Percentiles rank a stretch among this genome's conserved stretches.
phyloP scores from a whole-genome alignment of 2,797 vertebrate genomes.

The Tolypeutes matacus region DNA sequence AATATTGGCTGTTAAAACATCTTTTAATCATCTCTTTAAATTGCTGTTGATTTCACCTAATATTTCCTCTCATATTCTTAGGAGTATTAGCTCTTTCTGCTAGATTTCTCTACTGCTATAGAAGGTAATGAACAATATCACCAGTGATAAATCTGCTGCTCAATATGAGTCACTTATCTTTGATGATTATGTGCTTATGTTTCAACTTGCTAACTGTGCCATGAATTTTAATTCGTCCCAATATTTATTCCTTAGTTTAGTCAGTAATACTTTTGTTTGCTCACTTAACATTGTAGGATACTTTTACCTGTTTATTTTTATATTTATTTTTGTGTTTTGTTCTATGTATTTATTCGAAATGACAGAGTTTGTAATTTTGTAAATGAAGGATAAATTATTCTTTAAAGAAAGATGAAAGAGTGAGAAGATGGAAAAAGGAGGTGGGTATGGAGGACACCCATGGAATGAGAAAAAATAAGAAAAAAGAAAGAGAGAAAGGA shows the following conservation, averaged over 20 bases:
- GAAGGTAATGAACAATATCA: neutral
- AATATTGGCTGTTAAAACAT: neutral
- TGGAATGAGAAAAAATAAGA: neutral
- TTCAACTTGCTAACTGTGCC: neutral
- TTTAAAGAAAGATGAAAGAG: no score
- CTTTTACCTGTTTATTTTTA: neutral
- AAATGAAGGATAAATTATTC: neutral
- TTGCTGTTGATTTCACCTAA: neutral
- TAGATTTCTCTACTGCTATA: neutral
- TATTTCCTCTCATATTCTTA: neutral
- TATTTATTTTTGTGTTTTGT: neutral
- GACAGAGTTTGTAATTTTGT: neutral
- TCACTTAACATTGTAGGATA: neutral
- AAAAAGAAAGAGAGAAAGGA: neutral
- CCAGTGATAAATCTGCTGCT: neutral
- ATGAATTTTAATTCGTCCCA: neutral
- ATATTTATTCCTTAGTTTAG: neutral
- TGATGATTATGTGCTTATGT: neutral
- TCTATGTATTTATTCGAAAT: neutral
- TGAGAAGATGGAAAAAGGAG: no score
- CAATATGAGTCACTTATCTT: neutral
- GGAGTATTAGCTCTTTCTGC: neutral
- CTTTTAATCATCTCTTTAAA: neutral
- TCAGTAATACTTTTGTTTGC: neutral
- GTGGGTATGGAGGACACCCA: no score